phyloP scores from a whole-genome alignment of 2,888 invertebrate species.

The Choristoneura rosaceana region DNA sequence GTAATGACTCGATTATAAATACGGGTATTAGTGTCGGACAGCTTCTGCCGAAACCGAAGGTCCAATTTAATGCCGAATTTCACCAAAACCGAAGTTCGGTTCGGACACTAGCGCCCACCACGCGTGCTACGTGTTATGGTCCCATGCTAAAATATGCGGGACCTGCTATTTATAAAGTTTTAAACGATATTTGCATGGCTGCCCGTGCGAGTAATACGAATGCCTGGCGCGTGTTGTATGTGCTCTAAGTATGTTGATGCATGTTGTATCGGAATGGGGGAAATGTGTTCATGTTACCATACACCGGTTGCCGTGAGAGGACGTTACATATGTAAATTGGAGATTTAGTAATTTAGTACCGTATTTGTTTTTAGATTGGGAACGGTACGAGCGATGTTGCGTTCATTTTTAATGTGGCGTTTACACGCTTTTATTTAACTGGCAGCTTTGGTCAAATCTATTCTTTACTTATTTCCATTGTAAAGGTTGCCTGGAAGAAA shows the following conservation, averaged over 20 bases:
- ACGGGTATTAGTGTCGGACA: no score
- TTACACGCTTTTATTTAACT: neutral
- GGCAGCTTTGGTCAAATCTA: no score
- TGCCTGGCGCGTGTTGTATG: slow-evolving; percentile 49
- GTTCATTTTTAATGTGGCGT: slow-evolving; percentile 1
- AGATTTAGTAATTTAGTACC: slow-evolving; percentile 9
- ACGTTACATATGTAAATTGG: slow-evolving; percentile 9
- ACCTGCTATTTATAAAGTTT: slow-evolving; percentile 57
- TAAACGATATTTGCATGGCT: slow-evolving; percentile 56
- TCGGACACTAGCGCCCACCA: neutral
- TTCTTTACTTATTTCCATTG: no score
- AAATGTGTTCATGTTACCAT: slow-evolving; percentile 4
- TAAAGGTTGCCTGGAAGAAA: no score
- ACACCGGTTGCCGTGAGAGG: slow-evolving; percentile 10
- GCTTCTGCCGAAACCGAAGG: no score
- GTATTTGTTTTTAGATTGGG: slow-evolving; percentile 3
- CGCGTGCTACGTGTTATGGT: slow-evolving; percentile 33
- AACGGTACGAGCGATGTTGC: neutral
- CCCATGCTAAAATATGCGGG: slow-evolving; percentile 32
- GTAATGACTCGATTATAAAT: no score
- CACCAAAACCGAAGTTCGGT: no score
- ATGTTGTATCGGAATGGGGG: slow-evolving; percentile 7
- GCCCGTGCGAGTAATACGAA: slow-evolving; percentile 48
- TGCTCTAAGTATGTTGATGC: slow-evolving; percentile 32
- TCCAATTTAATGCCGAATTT: no score